Base-by-base conservation (phyloP, 2,797 vertebrate species). In the Limnodromus scolopaceus region DNA sequence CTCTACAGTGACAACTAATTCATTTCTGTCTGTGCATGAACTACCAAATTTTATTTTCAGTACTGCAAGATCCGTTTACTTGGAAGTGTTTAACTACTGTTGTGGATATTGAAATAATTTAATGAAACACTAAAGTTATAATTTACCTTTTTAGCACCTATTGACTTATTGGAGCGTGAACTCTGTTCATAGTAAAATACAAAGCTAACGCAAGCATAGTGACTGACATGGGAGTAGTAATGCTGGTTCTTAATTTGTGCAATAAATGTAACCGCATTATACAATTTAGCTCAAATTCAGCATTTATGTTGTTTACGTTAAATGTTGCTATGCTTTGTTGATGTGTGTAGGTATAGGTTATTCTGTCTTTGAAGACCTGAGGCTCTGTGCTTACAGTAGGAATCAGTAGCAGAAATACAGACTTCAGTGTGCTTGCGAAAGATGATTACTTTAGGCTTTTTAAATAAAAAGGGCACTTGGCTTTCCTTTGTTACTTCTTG, bases 1-100 rank as follows among this genome's bases (percentile, higher is more conserved):
- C 70, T 51, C 49, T 74, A 27, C 66, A 36, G 10, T 25, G 55
- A 32, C 13, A 84, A 54, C 60, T 2, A 6, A 16, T 54, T 27
- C 0, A 0, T 38, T 72, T 69, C 38, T 66, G 51, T 36, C n/a
- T 63, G 32, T 36, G 14, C 10, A 1, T 3, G 25, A 77, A 16
- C 30, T 54, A 24, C 27, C 0, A 2, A 10, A 32, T 84, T 84
- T 72, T 69, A 11, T 69, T 90, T 12, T 87, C 13, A 3, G 4
- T 54, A 16, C 41, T 71, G 18, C 57, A 71, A 65, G 9, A 17
- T 75, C 41, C 12, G 2, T 71, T 91, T 41, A 11, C 22, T 36
- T 54, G 19, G 16, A 39, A 70, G 7, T 70, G 20, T 55, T 87
- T 74, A 36, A 45, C 13, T 75, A 3, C 7, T 82, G 8, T 71